Evolutionary conservation across 2,113 vertebrate genomes (phyloP), one percentile per base, ranked within the genome.

Genomic region (Ailuropoda melanoleuca): DNA sequence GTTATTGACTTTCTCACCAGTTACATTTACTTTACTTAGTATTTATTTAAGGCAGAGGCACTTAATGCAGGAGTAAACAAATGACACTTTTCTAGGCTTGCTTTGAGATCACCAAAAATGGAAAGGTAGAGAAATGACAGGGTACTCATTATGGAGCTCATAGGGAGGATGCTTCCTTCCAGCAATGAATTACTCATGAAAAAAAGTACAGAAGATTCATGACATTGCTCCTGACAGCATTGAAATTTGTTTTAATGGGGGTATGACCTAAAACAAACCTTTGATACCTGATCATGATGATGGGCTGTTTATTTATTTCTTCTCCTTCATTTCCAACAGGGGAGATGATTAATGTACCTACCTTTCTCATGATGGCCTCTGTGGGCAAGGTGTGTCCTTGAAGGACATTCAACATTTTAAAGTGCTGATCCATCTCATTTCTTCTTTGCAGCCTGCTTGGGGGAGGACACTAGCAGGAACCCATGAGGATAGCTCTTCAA

Each of bases 321-420:
- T 98, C 98, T 98, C 95, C 88, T 98, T 98, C 96, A 90, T 98
- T 98, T 98, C 95, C 55, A 80, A 96, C 46, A 80, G 89, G 89
- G 98, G 97, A 98, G 97, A 98, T 99, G 99, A 99, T 99, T 99
- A 99, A 99, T 99, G 98, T 94, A 1, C 26, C 98, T 98, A 98
- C 97, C 98, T 98, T 98, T 98, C 96, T 98, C 68, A 82, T 75
- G 78, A 81, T 98, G 98, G 98, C 99, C 98, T 98, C 97, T 98
- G 97, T 97, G 97, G 98, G 97, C 95, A 90, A 93, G 97, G 97
- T 96, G 96, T 81, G 96, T 98, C 98, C 97, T 99, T 99, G 98
- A 99, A 99, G 98, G 98, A 98, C 98, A 98, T 97, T 93, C 95
- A n/a, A 93, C 98, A 77, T 94, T 96, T 98, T 95, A 98, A 98